Percentiles rank a stretch among this genome's conserved stretches.
Evolutionary conservation across 2,888 invertebrate genomes (phyloP).

Genomic region (Scaptomyza reducta): DNA sequence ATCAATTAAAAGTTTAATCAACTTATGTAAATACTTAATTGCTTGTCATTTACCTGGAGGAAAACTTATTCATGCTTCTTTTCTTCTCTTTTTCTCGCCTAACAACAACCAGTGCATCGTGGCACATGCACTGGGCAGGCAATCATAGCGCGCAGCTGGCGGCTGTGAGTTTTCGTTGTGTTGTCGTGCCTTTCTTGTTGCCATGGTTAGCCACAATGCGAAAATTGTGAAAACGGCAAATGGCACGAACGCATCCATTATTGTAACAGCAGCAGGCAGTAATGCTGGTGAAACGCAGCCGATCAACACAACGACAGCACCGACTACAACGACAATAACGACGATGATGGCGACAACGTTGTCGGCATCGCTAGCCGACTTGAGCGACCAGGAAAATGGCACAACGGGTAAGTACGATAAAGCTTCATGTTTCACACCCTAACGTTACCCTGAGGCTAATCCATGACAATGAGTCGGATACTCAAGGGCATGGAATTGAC

Average conservation of each 20-base stretch:
- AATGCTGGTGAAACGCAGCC: constrained; percentile 55
- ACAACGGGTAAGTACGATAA: constrained; percentile 79
- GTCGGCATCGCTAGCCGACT: constrained; percentile 64
- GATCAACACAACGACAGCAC: constrained; percentile 46
- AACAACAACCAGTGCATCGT: constrained; percentile 59
- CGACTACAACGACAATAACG: constrained; percentile 20
- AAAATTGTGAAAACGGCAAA: constrained; percentile 80
- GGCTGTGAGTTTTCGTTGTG: constrained; percentile 57
- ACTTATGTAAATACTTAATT: constrained; percentile 24
- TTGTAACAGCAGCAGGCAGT: constrained; percentile 54
- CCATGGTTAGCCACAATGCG: constrained; percentile 76
- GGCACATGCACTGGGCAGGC: constrained; percentile 50
- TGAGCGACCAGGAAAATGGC: constrained; percentile 75
- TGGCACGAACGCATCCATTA: constrained; percentile 68
- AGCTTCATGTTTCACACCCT: constrained; percentile 16
- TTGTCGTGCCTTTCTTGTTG: constrained; percentile 23
- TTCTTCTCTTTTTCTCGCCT: constrained; percentile 1
- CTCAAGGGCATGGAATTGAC: not conserved
- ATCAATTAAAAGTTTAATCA: constrained; percentile 3
- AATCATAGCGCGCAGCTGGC: constrained; percentile 66
- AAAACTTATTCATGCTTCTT: constrained; percentile 20
- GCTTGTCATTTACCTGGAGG: constrained; percentile 21
- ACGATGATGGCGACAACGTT: constrained; percentile 45
- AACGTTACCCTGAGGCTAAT: constrained; percentile 16
- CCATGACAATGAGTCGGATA: constrained; percentile 7